Conservation (phyloP, 2,888 invertebrate genomes). For the Synergus gifuensis region DNA sequence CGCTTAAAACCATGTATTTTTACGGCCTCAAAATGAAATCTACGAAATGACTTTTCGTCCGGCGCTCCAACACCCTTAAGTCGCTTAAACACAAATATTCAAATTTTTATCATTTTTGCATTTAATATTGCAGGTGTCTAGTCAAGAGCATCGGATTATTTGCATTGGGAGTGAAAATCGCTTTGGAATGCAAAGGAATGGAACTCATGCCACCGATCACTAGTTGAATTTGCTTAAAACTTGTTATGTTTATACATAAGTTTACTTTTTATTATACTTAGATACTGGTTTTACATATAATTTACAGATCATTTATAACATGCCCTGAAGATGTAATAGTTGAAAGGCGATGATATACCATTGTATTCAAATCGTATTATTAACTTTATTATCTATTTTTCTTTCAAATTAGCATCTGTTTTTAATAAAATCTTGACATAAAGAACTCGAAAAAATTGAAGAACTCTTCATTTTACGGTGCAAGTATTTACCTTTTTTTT, state of each 20-base stretch:
- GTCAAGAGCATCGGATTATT: conserved; percentile 91
- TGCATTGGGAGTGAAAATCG: conserved; percentile 87
- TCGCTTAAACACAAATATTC: too few species aligned
- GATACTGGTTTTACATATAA: background rate
- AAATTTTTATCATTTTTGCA: background rate
- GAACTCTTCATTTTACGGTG: too few species aligned
- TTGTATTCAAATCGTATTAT: background rate
- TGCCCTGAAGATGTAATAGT: background rate
- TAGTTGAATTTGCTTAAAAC: conserved; percentile 35
- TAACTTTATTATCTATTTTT: background rate
- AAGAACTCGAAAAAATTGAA: background rate
- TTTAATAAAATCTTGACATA: background rate
- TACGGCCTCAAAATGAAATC: too few species aligned
- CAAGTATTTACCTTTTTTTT: too few species aligned
- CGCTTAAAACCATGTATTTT: too few species aligned
- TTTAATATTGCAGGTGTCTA: conserved; percentile 83
- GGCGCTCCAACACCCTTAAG: too few species aligned
- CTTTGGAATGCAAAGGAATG: conserved; percentile 87
- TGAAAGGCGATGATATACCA: too few species aligned
- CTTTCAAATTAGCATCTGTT: background rate
- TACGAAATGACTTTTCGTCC: too few species aligned
- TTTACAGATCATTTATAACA: background rate
- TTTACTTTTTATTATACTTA: background rate
- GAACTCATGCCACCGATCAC: conserved; percentile 83
- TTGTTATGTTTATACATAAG: background rate